These are phyloP conservation scores for Standfussiana lucernea DNA, from an alignment of 2,888 invertebrate species.

Conservation along the genomic window DNA sequence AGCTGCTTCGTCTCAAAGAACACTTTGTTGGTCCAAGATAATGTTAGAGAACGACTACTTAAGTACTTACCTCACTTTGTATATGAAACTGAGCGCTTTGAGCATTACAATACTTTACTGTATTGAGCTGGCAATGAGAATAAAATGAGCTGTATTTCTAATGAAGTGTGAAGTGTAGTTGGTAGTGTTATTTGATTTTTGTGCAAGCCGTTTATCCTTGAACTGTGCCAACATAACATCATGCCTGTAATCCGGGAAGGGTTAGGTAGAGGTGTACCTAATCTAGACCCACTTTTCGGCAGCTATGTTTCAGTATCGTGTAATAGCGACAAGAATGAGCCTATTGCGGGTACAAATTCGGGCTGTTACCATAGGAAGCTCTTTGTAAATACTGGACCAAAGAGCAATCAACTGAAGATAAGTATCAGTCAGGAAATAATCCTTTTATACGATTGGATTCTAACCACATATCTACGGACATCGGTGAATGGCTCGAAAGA, in stretches of 20 bases:
- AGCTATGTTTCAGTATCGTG: background rate
- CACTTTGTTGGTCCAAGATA: slow-evolving; percentile 77
- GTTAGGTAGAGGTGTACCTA: background rate
- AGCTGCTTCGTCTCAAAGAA: slow-evolving; percentile 72
- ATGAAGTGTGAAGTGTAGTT: background rate
- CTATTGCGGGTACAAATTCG: background rate
- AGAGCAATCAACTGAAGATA: background rate
- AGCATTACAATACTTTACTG: slow-evolving; percentile 61
- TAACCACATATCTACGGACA: background rate
- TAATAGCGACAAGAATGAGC: background rate
- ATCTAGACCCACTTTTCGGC: background rate
- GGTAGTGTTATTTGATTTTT: too few species aligned
- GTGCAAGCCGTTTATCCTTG: too few species aligned
- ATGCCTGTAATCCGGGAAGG: background rate
- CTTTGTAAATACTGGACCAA: background rate
- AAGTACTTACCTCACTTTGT: slow-evolving; percentile 70
- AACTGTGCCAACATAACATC: background rate
- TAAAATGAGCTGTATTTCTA: slow-evolving; percentile 13
- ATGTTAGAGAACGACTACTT: slow-evolving; percentile 72
- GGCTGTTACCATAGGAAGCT: background rate
- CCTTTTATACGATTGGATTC: background rate
- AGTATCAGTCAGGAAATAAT: slow-evolving; percentile 5
- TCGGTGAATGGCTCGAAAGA: background rate
- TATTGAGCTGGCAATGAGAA: slow-evolving; percentile 27
- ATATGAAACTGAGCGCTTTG: slow-evolving; percentile 59